Percentiles rank a stretch among this genome's conserved stretches.
phyloP scores from a whole-genome alignment of 2,888 invertebrate species.

The Xanthia icteritia region DNA sequence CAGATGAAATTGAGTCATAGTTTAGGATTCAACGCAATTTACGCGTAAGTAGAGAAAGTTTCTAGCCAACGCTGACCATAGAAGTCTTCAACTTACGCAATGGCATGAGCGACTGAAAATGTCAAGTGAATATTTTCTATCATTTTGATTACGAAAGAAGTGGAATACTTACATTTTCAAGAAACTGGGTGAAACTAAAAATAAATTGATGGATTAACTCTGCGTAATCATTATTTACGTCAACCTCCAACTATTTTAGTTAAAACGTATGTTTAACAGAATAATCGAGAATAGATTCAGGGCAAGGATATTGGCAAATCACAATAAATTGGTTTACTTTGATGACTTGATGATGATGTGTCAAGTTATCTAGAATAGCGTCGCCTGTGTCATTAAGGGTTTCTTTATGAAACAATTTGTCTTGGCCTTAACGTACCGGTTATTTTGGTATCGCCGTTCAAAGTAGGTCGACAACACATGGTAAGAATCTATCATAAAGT shows the following conservation, averaged over 20 bases:
- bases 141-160: conserved; percentile 15
- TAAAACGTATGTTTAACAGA: conserved; percentile 22
- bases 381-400: conserved; percentile 44
- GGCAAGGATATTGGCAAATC: conserved; percentile 29
- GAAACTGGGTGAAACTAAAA: conserved; percentile 45
- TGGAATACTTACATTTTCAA: conserved; percentile 21
- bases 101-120: conserved; percentile 14
- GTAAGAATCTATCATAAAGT: conserved; percentile 76
- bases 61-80: conserved; percentile 18
- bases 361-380: conserved; percentile 40
- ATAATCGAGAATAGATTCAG: conserved; percentile 35
- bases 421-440: conserved; percentile 74
- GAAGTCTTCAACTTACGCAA: conserved; percentile 19
- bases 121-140: conserved; percentile 24
- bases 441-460: conserved; percentile 77
- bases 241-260: conserved; percentile 50
- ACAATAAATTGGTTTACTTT: conserved; percentile 34
- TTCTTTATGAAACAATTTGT: conserved; percentile 65
- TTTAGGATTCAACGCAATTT: conserved; percentile 32
- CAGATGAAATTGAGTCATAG: conserved; percentile 37
- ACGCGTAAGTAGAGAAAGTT: conserved; percentile 52
- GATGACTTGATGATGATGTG: conserved; percentile 51
- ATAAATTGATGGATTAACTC: conserved; percentile 53
- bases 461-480: conserved; percentile 80
- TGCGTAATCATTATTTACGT: conserved; percentile 56